These are phyloP conservation scores for Germaria angustata DNA, from an alignment of 2,888 invertebrate species.

Conservation along the genomic window DNA sequence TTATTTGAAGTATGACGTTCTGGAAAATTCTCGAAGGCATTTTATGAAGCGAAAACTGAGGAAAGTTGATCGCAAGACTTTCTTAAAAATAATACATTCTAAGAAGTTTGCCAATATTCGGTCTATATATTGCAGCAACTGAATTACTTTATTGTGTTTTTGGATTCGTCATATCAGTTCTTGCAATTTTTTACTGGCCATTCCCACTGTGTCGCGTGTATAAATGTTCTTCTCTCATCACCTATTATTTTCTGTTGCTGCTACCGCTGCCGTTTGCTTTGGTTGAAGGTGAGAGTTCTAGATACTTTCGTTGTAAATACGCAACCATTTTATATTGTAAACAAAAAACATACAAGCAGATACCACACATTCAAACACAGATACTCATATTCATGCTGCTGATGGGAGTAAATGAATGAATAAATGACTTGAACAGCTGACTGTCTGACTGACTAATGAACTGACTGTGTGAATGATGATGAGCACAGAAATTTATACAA, in stretches of 20 bases:
- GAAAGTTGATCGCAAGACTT: too few relatives aligned
- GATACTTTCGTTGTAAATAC: slow-evolving; percentile 73
- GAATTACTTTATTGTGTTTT: too few relatives aligned
- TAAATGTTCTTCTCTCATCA: slow-evolving; percentile 23
- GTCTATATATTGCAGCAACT: too few relatives aligned
- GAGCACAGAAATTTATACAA: slow-evolving; percentile 56
- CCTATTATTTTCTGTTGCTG: slow-evolving; percentile 39
- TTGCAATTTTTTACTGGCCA: not conserved
- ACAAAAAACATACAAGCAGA: slow-evolving; percentile 16
- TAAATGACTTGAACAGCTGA: slow-evolving; percentile 1
- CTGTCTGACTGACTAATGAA: not conserved
- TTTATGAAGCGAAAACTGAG: too few relatives aligned
- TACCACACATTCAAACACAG: slow-evolving; percentile 2
- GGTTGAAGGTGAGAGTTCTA: slow-evolving; percentile 73
- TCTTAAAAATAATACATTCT: too few relatives aligned
- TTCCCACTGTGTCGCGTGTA: slow-evolving; percentile 12
- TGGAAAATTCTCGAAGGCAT: too few relatives aligned
- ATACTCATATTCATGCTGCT: slow-evolving; percentile 16
- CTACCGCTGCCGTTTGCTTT: slow-evolving; percentile 2
- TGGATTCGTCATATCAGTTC: too few relatives aligned
- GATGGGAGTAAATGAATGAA: slow-evolving; percentile 37
- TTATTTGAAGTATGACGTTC: too few relatives aligned
- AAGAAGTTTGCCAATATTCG: too few relatives aligned
- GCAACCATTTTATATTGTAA: slow-evolving; percentile 49
- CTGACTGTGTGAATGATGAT: slow-evolving; percentile 40